phyloP scores from a whole-genome alignment of 2,113 vertebrate species.

The Pelecanoides urinatrix region DNA sequence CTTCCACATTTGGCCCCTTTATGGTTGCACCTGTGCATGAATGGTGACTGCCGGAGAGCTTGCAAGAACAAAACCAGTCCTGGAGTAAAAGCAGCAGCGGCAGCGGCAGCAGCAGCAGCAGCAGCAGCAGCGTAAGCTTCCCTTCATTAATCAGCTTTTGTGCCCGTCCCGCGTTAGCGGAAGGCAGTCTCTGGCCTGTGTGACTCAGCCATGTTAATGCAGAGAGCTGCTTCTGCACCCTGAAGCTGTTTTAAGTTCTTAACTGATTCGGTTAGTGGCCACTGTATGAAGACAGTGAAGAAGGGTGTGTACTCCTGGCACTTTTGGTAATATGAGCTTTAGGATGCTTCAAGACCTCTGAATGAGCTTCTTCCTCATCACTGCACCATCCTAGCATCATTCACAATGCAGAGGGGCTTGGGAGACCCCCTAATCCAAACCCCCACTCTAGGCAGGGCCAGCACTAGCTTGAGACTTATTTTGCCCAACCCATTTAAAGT shows the following conservation, averaged over 20 bases:
- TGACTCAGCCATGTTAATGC: neutral
- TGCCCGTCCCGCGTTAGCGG: neutral
- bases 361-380: neutral
- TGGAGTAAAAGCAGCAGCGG: neutral
- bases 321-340: neutral
- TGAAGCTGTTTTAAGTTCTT: neutral
- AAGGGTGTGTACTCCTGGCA: neutral
- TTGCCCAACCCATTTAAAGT: neutral
- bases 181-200: neutral
- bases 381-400: neutral
- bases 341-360: neutral
- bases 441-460: neutral
- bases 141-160: conserved; percentile 41
- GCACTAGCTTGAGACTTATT: neutral
- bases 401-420: neutral
- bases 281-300: neutral
- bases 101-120: neutral
- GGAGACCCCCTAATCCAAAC: neutral
- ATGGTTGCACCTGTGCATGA: conserved; percentile 57
- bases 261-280: fast-evolving
- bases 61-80: neutral
- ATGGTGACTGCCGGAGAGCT: conserved; percentile 36
- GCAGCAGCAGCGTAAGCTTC: neutral
- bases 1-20: conserved; percentile 56
- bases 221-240: neutral